A percentile compares a stretch with the other conserved stretches of the same genome.
phyloP scores from a whole-genome alignment of 2,113 vertebrate genomes.

The Chloropsis hardwickii region DNA sequence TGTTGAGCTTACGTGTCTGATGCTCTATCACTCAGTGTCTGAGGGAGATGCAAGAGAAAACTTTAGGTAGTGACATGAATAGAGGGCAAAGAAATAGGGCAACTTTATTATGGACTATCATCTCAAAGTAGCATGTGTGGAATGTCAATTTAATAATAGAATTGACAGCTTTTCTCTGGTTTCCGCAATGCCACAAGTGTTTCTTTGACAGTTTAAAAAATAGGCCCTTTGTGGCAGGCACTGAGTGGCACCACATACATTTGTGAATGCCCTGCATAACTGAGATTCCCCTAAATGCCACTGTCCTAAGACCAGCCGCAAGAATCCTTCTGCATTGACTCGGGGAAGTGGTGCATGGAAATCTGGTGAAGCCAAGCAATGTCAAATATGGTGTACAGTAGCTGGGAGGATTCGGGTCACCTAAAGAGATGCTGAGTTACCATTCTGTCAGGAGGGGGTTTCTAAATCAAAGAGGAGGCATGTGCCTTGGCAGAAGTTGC shows the following conservation, averaged over 20 bases:
- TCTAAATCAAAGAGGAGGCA: not conserved
- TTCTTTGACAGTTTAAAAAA: conserved; percentile 95
- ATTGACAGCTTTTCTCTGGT: conserved; percentile 84
- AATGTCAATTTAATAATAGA: conserved; percentile 94
- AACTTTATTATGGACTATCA: conserved; percentile 75
- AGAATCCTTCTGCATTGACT: conserved; percentile 77
- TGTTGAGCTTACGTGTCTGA: conserved; percentile 48
- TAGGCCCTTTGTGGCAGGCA: conserved; percentile 85
- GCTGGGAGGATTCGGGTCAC: not conserved
- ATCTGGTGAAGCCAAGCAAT: not conserved
- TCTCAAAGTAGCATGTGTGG: conserved; percentile 82
- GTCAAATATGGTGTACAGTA: conserved; percentile 19
- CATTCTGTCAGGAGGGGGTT: not conserved
- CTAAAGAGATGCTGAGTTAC: not conserved
- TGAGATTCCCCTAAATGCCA: conserved; percentile 85
- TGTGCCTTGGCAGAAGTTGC: not conserved
- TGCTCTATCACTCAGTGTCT: conserved; percentile 67
- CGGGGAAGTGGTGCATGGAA: not conserved
- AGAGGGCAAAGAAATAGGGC: conserved; percentile 52
- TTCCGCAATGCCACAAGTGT: conserved; percentile 84
- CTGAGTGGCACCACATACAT: conserved; percentile 88
- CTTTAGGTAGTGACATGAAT: conserved; percentile 58
- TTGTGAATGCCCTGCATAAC: conserved; percentile 94
- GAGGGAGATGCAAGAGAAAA: conserved; percentile 56
- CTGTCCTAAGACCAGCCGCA: conserved; percentile 75